phyloP scores from a whole-genome alignment of 2,113 vertebrate genomes.

The Forbesichthys agassizii region DNA sequence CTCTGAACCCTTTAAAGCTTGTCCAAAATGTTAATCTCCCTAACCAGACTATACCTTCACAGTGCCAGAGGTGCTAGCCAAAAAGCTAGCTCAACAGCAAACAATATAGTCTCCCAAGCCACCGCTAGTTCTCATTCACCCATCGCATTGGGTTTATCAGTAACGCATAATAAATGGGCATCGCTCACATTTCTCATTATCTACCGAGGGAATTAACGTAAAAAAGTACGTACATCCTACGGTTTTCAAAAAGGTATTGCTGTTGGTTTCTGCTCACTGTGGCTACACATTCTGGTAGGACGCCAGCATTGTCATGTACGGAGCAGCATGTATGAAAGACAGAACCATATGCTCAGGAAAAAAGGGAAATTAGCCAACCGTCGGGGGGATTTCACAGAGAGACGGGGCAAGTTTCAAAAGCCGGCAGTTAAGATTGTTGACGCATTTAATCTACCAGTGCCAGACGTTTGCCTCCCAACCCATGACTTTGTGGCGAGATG shows the following conservation, averaged over 20 bases:
- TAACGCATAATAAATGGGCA: slow-evolving; percentile 23
- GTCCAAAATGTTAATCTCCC: slow-evolving; percentile 69
- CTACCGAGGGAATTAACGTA: neutral
- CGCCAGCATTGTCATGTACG: slow-evolving; percentile 42
- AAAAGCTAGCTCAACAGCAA: slow-evolving; percentile 52
- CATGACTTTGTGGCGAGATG: slow-evolving; percentile 65
- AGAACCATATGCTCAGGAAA: slow-evolving; percentile 62
- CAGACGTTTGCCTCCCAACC: slow-evolving; percentile 66
- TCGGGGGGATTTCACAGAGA: slow-evolving; percentile 35
- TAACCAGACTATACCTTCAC: slow-evolving; percentile 28
- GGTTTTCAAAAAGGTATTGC: neutral
- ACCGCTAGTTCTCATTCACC: slow-evolving; percentile 39
- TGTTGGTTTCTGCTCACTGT: neutral
- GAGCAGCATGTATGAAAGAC: slow-evolving; percentile 38
- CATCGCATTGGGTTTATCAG: slow-evolving; percentile 42
- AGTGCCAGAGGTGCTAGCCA: slow-evolving; percentile 30
- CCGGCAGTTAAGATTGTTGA: slow-evolving; percentile 69
- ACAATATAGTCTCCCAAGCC: slow-evolving; percentile 38
- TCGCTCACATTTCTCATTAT: slow-evolving; percentile 29
- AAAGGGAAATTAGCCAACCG: slow-evolving; percentile 60
- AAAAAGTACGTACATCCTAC: too few species aligned
- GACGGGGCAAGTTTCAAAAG: slow-evolving; percentile 70
- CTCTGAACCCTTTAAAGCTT: slow-evolving; percentile 63
- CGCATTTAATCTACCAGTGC: slow-evolving; percentile 72
- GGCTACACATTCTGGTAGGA: slow-evolving; percentile 17